phyloP scores from a whole-genome alignment of 2,113 vertebrate species.

The Tenrec ecaudatus region DNA sequence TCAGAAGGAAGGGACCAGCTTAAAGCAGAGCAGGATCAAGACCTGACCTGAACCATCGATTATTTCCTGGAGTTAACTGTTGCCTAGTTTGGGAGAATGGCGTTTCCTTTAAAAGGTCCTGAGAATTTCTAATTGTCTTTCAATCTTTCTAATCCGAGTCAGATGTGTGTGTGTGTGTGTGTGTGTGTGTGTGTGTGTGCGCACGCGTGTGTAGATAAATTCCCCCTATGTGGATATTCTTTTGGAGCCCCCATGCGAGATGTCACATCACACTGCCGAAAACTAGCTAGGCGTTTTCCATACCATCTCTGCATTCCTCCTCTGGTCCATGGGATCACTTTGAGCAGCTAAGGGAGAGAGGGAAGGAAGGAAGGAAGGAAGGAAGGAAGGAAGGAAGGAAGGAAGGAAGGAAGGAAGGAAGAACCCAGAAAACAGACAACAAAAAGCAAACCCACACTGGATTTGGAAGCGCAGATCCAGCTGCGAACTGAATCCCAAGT shows the following conservation, averaged over 20 bases:
- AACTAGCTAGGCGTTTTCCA: background rate
- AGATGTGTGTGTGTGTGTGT: background rate
- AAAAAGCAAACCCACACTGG: background rate
- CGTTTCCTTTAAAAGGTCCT: background rate
- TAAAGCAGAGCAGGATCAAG: background rate
- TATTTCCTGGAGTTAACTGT: background rate
- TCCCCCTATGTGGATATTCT: background rate
- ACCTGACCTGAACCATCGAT: background rate
- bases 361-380: too few species aligned
- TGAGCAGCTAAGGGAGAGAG: background rate
- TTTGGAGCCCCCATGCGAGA: background rate
- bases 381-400: too few species aligned
- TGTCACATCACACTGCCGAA: background rate
- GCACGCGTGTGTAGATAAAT: background rate
- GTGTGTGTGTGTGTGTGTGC: background rate
- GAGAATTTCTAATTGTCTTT: slow-evolving; percentile 2
- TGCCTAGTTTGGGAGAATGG: background rate
- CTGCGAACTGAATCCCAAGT: slow-evolving; percentile 20
- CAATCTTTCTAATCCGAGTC: background rate
- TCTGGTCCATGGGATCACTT: background rate
- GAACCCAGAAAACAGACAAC: too few species aligned
- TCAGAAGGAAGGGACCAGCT: background rate
- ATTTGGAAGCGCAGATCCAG: background rate
- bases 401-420: too few species aligned
- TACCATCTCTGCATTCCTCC: background rate